phyloP scores from a whole-genome alignment of 2,797 vertebrate species.

The Helostoma temminkii region DNA sequence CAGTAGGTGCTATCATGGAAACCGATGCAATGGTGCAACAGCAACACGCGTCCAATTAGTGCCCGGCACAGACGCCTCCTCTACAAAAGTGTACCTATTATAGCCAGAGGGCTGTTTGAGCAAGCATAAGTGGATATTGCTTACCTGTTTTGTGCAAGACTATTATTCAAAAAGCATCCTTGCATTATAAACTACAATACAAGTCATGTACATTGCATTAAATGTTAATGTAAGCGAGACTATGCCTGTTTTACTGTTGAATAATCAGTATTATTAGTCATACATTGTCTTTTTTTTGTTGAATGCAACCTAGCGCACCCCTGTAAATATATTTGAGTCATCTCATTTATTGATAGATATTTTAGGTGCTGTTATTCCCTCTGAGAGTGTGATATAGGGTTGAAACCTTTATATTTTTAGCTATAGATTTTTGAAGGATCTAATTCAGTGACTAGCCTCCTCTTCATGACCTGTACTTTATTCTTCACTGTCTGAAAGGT shows the following conservation, averaged over 20 bases:
- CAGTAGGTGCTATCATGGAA: conserved; percentile 55
- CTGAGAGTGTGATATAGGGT: not conserved
- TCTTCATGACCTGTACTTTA: conserved; percentile 7
- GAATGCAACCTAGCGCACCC: not conserved
- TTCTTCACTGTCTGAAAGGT: conserved; percentile 16
- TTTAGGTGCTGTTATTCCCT: not conserved
- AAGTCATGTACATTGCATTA: not conserved
- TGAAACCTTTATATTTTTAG: not conserved
- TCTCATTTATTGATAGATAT: not conserved
- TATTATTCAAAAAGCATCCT: not conserved
- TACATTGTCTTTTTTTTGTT: not conserved
- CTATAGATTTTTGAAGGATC: not conserved
- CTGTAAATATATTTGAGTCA: not conserved
- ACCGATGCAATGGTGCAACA: conserved; percentile 47
- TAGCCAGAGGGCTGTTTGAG: conserved; percentile 17
- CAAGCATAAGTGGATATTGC: conserved; percentile 8
- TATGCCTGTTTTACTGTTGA: too few relatives aligned
- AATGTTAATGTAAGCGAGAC: not conserved
- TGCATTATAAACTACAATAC: not conserved
- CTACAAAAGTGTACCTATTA: conserved; percentile 24
- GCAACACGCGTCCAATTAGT: conserved; percentile 59
- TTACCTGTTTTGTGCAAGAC: conserved; percentile 6
- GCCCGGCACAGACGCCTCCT: conserved; percentile 32
- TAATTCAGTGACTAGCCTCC: conserved; percentile 1
- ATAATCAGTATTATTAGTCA: not conserved